A percentile compares a stretch with the other conserved stretches of the same genome.
phyloP scores from a whole-genome alignment of 2,797 vertebrate genomes.

The Lophotriccus pileatus region DNA sequence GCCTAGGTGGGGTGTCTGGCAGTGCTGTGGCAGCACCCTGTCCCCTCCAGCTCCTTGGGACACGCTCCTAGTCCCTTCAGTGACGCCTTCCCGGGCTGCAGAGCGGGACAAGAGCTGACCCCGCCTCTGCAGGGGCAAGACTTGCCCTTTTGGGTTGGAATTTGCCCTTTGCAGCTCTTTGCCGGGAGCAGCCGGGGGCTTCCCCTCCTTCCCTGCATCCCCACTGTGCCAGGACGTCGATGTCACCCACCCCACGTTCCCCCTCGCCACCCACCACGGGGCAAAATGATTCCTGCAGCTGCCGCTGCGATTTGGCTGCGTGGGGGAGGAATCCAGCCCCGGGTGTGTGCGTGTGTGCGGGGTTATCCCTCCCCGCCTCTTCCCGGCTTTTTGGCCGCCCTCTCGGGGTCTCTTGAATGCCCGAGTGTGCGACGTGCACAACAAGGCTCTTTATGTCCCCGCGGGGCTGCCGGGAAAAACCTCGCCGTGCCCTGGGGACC shows the following conservation, averaged over 20 bases:
- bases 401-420: conserved; percentile 36
- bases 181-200: neutral
- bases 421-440: conserved; percentile 12
- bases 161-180: conserved; percentile 31
- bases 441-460: conserved; percentile 43
- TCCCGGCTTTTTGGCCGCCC: neutral
- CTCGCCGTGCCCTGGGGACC: neutral
- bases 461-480: neutral
- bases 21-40: neutral
- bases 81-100: neutral
- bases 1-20: neutral
- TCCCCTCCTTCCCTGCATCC: rapidly evolving
- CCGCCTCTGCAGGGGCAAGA: neutral
- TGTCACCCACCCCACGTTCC: neutral
- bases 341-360: too few species aligned
- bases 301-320: neutral
- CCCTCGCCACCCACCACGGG: neutral
- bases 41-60: neutral
- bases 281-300: neutral
- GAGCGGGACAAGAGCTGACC: neutral
- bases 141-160: conserved; percentile 3
- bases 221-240: rapidly evolving
- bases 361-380: neutral
- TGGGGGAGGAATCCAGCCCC: conserved; percentile 29
- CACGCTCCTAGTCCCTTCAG: rapidly evolving